These are phyloP conservation scores for Dilophus febrilis DNA, from an alignment of 2,888 invertebrate genomes.

Conservation along the genomic window DNA sequence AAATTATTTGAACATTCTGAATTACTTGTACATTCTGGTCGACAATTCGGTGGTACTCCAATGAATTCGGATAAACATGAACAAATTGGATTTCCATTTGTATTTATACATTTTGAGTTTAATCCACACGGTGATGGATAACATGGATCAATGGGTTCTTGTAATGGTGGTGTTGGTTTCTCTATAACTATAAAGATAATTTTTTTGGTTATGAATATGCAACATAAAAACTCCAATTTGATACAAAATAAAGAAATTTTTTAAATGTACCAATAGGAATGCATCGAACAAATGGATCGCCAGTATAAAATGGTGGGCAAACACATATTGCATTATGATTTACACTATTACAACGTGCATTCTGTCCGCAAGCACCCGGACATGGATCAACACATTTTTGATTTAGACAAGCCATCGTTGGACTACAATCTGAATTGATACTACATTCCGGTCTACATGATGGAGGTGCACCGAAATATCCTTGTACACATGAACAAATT, in stretches of 20 bases:
- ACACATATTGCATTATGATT: conserved; percentile 65
- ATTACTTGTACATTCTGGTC: conserved; percentile 53
- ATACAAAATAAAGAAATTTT: too few species aligned
- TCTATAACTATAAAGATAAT: neutral
- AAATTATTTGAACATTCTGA: conserved; percentile 48
- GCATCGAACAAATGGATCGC: conserved; percentile 54
- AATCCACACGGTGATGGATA: conserved; percentile 62
- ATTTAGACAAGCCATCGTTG: conserved; percentile 48
- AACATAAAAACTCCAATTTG: too few species aligned
- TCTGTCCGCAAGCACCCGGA: conserved; percentile 52
- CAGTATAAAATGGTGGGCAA: conserved; percentile 47
- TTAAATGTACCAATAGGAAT: conserved; percentile 26
- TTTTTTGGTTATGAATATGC: too few species aligned
- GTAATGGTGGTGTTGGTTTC: neutral
- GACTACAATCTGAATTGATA: conserved; percentile 51
- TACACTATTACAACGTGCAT: conserved; percentile 53
- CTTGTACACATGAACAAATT: conserved; percentile 44
- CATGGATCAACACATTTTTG: conserved; percentile 60
- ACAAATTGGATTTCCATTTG: conserved; percentile 43
- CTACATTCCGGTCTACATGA: conserved; percentile 56
- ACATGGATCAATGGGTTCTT: conserved; percentile 41
- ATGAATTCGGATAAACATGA: conserved; percentile 48
- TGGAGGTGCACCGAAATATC: conserved; percentile 50
- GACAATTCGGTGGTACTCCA: conserved; percentile 54
- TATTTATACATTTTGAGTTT: conserved; percentile 50